phyloP scores from a whole-genome alignment of 2,888 invertebrate genomes.

The Hipparchia semele region DNA sequence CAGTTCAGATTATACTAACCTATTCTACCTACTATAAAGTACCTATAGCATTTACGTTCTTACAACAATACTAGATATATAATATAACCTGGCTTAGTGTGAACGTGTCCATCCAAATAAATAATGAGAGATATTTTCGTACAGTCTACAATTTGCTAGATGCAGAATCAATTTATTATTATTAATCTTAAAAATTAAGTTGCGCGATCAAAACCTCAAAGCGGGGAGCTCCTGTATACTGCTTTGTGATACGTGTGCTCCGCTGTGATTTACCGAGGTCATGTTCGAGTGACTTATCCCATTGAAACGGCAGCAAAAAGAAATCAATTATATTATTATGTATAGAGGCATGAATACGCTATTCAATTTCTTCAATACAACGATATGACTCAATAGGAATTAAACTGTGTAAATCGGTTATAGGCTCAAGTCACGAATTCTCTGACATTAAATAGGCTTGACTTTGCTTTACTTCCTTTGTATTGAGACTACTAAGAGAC shows the following conservation, averaged over 20 bases:
- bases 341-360: conserved; percentile 58
- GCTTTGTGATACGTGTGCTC: conserved; percentile 3
- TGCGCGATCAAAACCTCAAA: conserved; percentile 11
- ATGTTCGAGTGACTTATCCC: conserved; percentile 52
- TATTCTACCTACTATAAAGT: no score
- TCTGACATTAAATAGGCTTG: conserved; percentile 36
- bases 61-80: no score
- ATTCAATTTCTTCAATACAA: conserved; percentile 50
- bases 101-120: no score
- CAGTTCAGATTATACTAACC: no score
- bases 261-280: conserved; percentile 44
- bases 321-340: conserved; percentile 53
- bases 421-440: conserved; percentile 44
- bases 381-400: conserved; percentile 50
- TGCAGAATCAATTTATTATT: no score
- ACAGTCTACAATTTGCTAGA: no score
- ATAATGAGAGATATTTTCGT: no score
- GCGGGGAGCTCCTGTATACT: neutral
- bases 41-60: no score
- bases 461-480: conserved; percentile 33
- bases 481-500: conserved; percentile 18
- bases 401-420: conserved; percentile 43
- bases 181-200: neutral
- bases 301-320: conserved; percentile 56
- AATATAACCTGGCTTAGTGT: no score